Evolutionary conservation across 2,113 vertebrate species (phyloP).

Genomic region (Elachura formosa): DNA sequence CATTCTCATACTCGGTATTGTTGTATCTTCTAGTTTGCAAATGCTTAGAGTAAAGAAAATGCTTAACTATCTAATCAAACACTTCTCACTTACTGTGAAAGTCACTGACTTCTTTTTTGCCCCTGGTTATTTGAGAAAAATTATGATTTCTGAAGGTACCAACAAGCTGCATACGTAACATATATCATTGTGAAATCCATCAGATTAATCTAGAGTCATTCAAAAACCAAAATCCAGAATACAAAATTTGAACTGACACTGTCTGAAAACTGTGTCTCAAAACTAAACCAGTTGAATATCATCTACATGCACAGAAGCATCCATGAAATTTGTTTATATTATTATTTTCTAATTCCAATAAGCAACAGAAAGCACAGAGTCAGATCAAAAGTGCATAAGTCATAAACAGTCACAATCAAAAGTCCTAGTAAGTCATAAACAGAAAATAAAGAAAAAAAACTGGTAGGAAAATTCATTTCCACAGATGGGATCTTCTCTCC

Average conservation of each 20-base stretch:
- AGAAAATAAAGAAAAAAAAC: not conserved
- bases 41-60: not conserved
- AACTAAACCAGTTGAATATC: not conserved
- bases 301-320: not conserved
- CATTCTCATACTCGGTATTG: not conserved
- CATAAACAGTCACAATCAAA: too few relatives aligned
- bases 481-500: not conserved
- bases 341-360: not conserved
- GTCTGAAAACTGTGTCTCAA: not conserved
- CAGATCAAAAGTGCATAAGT: not conserved
- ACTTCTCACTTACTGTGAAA: not conserved
- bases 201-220: not conserved
- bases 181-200: not conserved
- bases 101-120: not conserved
- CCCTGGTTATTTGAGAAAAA: not conserved
- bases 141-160: not conserved
- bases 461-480: not conserved
- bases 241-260: not conserved
- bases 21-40: not conserved
- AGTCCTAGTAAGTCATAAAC: not conserved
- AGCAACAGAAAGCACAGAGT: not conserved
- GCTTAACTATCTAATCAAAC: not conserved
- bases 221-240: not conserved
- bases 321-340: not conserved
- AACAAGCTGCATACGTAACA: not conserved